Evolutionary conservation across 2,113 vertebrate genomes (phyloP), one percentile per base, ranked within the genome.

Genomic region (Pithys albifrons): DNA sequence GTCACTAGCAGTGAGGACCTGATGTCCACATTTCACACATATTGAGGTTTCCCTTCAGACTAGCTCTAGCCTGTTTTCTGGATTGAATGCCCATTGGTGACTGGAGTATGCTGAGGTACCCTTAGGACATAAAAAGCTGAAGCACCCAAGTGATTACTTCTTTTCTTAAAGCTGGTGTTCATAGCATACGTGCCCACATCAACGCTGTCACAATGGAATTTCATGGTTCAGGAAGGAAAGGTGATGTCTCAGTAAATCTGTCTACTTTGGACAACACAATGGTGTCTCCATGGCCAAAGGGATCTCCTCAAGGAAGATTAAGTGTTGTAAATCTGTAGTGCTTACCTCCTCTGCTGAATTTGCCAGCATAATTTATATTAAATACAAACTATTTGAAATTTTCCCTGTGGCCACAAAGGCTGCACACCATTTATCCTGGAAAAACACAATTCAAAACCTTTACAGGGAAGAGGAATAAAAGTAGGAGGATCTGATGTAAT

Each of bases 161-260:
- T 39, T 67, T 31, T 45, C 39, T 69, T 74, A 77, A 88, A 72
- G 23, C 23, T 49, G 12, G 6, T 69, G 12, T 69, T 71, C 0
- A 1, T 24, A 55, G 62, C 0, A 0, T 48, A 7, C 29, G 6
- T 72, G 45, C 29, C 18, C 27, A 28, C 10, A 25, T 27, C 20
- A 49, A 12, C 19, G 48, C 18, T 14, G 9, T 31, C 0, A 0
- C 29, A 59, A 55, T 45, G 65, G 15, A 73, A 83, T 57, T 69
- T 52, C 23, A 31, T 2, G 12, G 24, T 76, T 93, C n/a, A 17
- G 24, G 57, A 91, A 37, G 11, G 51, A 72, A 74, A 62, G 12
- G 1, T 62, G 52, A 19, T 33, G 4, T 39, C 43, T n/a, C 72
- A 27, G 19, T 22, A 64, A 54, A 19, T n/a, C 27, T 65, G 14